Conservation (phyloP, 2,113 vertebrate species). For the Vanacampus margaritifer region DNA sequence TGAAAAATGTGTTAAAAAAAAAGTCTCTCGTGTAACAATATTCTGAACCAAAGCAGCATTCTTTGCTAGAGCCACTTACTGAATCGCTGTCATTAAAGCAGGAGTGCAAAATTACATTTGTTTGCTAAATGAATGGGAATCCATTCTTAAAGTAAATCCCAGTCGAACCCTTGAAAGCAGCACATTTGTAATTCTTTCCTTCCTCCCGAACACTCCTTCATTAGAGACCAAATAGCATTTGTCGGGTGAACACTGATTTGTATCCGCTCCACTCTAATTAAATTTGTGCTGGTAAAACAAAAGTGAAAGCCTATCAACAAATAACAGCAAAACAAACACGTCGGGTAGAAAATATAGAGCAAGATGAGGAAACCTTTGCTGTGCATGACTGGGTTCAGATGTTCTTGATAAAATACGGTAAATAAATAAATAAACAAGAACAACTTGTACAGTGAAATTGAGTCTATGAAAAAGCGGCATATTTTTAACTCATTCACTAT, state of each 20-base stretch:
- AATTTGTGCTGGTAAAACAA: slow-evolving; percentile 65
- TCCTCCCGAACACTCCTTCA: slow-evolving; percentile 41
- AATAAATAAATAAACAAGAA: too few species aligned
- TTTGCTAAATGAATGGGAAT: slow-evolving; percentile 38
- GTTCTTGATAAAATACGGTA: slow-evolving; percentile 49
- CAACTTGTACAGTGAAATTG: slow-evolving; percentile 20
- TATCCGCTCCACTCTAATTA: slow-evolving; percentile 65
- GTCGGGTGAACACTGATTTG: slow-evolving; percentile 59
- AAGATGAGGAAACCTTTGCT: slow-evolving; percentile 41
- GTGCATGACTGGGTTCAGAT: slow-evolving; percentile 57
- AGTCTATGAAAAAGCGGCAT: slow-evolving; percentile 2
- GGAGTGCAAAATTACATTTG: slow-evolving; percentile 32
- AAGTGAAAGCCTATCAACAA: slow-evolving; percentile 59
- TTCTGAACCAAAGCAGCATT: slow-evolving; percentile 5
- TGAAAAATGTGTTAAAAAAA: too few species aligned
- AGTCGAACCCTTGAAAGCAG: slow-evolving; percentile 45
- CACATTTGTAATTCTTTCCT: slow-evolving; percentile 49
- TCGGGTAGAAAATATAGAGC: slow-evolving; percentile 35
- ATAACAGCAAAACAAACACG: slow-evolving; percentile 59
- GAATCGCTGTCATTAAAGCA: neutral
- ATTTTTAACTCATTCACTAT: too few species aligned
- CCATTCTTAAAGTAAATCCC: slow-evolving; percentile 40
- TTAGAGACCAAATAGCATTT: slow-evolving; percentile 57
- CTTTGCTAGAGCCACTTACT: neutral
- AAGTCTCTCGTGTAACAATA: neutral